These are phyloP conservation scores for Pituophis catenifer DNA, from an alignment of 2,113 vertebrate genomes.

Conservation along the genomic window DNA sequence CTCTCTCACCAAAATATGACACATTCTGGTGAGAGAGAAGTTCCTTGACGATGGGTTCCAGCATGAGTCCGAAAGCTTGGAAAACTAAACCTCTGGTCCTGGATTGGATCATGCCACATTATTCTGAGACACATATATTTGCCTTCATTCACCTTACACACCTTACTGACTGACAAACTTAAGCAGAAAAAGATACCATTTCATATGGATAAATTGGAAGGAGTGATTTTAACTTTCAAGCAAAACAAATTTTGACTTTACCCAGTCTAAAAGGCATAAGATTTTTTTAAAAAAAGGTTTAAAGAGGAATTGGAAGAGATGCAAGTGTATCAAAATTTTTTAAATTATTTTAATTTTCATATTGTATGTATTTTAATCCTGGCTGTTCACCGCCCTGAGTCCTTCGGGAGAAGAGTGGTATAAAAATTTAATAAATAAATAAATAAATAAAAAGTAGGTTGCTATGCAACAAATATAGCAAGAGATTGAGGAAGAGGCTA, in stretches of 20 bases:
- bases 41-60: not conserved
- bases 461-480: not conserved
- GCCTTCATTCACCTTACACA: not conserved
- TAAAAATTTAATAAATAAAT: too few species aligned
- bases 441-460: not conserved
- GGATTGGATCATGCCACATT: not conserved
- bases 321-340: not conserved
- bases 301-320: not conserved
- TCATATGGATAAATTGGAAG: not conserved
- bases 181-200: not conserved
- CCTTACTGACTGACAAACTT: not conserved
- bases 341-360: too few species aligned
- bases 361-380: too few species aligned
- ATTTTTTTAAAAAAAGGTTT: not conserved
- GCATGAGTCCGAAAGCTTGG: not conserved
- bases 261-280: not conserved
- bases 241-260: not conserved
- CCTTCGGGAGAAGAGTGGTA: too few species aligned
- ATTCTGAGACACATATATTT: not conserved
- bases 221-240: not conserved
- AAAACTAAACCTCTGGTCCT: not conserved
- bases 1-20: not conserved
- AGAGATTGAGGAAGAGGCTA: not conserved
- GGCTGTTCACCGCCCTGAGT: too few species aligned
- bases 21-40: not conserved